phyloP scores from a whole-genome alignment of 2,888 invertebrate species.

The Pristionchus exspectatus region DNA sequence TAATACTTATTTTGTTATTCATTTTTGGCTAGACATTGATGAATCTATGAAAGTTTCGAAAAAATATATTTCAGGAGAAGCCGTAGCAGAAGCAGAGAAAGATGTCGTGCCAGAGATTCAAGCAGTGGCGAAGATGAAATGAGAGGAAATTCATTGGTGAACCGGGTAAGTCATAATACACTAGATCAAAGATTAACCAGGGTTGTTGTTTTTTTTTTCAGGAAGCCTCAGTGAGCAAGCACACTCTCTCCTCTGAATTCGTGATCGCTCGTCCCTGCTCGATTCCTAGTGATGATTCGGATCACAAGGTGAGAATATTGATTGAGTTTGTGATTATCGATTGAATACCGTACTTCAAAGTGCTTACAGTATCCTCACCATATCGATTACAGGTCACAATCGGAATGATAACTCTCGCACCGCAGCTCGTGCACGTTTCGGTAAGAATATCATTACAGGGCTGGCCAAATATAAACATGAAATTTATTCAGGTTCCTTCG shows the following conservation, averaged over 20 bases:
- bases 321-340: constrained; percentile 61
- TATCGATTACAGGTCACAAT: constrained; percentile 72
- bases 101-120: background rate
- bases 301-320: constrained; percentile 73
- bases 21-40: too few species aligned
- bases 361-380: constrained; percentile 66
- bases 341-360: constrained; percentile 64
- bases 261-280: constrained; percentile 77
- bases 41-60: too few species aligned
- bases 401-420: constrained; percentile 78
- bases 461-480: background rate
- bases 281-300: constrained; percentile 78
- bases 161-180: background rate
- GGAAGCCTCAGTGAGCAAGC: constrained; percentile 65
- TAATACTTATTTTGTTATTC: too few species aligned
- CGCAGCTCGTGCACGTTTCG: constrained; percentile 77
- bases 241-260: constrained; percentile 77
- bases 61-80: background rate
- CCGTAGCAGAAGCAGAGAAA: background rate
- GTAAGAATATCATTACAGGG: background rate
- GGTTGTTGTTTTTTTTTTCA: background rate
- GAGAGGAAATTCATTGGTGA: background rate
- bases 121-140: background rate
- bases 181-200: background rate
- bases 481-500: constrained; percentile 76